Evolutionary conservation across 2,888 invertebrate genomes (phyloP).

Genomic region (Standfussiana lucernea): DNA sequence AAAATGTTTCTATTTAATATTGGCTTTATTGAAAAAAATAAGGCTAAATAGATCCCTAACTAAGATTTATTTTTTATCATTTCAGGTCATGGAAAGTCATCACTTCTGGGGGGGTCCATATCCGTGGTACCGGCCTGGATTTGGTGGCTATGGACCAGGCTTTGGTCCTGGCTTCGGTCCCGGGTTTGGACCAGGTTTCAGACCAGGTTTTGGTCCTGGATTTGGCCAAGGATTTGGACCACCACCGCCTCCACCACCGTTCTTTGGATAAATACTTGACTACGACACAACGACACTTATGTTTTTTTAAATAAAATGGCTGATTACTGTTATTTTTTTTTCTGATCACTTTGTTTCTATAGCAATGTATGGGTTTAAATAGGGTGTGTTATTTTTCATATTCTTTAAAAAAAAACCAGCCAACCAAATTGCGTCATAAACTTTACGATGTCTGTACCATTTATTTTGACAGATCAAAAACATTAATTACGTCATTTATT

Average conservation of each 20-base stretch:
- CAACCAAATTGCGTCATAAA: background rate
- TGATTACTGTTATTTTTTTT: background rate
- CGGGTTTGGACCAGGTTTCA: background rate
- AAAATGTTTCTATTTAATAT: too few relatives aligned
- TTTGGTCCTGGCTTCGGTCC: slow-evolving; percentile 21
- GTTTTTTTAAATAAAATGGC: slow-evolving; percentile 1
- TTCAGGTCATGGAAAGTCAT: slow-evolving; percentile 53
- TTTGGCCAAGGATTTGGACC: slow-evolving; percentile 31
- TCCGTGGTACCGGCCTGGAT: slow-evolving; percentile 30
- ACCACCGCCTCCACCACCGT: slow-evolving; percentile 27
- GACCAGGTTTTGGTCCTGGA: background rate
- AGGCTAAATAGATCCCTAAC: too few relatives aligned
- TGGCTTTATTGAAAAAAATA: too few relatives aligned
- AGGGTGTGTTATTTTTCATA: background rate
- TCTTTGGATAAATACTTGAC: slow-evolving; percentile 38
- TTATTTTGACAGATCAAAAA: background rate
- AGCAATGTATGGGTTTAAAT: background rate
- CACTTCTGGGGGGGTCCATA: slow-evolving; percentile 5
- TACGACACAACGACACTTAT: background rate
- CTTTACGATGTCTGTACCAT: background rate
- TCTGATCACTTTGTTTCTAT: background rate
- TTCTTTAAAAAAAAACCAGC: background rate
- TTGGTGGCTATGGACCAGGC: slow-evolving; percentile 36
- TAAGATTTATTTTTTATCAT: background rate
- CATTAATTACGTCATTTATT: background rate